Conservation (phyloP, 2,113 vertebrate species). For the Columbina picui region DNA sequence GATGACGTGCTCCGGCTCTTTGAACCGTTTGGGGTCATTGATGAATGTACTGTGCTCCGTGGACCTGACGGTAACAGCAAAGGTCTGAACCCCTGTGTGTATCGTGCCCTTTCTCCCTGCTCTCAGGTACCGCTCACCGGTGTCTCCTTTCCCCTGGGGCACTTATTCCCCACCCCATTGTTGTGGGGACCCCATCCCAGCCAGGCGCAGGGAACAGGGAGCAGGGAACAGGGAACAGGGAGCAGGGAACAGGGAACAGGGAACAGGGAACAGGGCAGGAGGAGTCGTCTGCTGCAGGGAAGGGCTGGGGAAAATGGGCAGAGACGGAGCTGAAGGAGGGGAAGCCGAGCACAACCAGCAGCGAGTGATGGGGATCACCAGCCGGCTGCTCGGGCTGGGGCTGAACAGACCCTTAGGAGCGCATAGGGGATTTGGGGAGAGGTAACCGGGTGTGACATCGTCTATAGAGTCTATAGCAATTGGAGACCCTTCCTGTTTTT, state of each 20-base stretch:
- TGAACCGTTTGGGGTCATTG: constrained; percentile 96
- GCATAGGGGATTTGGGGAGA: background rate
- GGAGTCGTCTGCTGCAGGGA: background rate
- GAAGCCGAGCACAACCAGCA: accelerated
- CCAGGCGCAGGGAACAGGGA: background rate
- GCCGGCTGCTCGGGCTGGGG: background rate
- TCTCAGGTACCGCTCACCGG: background rate
- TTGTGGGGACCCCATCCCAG: background rate
- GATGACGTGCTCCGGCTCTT: constrained; percentile 97
- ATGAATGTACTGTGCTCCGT: constrained; percentile 96
- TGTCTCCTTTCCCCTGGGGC: background rate
- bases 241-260: too few relatives aligned
- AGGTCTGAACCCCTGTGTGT: constrained; percentile 78
- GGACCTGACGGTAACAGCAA: constrained; percentile 98
- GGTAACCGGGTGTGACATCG: background rate
- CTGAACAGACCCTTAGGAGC: background rate
- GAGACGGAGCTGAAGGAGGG: background rate
- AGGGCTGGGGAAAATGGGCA: background rate
- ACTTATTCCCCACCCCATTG: background rate
- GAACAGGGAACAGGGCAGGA: background rate
- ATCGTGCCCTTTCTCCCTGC: background rate
- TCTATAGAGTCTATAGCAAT: background rate
- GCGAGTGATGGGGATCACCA: background rate
- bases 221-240: too few relatives aligned
- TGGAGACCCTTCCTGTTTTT: constrained; percentile 3